Base-by-base conservation (phyloP, 1,140 invertebrate species). In the Lordiphosa collinella region DNA sequence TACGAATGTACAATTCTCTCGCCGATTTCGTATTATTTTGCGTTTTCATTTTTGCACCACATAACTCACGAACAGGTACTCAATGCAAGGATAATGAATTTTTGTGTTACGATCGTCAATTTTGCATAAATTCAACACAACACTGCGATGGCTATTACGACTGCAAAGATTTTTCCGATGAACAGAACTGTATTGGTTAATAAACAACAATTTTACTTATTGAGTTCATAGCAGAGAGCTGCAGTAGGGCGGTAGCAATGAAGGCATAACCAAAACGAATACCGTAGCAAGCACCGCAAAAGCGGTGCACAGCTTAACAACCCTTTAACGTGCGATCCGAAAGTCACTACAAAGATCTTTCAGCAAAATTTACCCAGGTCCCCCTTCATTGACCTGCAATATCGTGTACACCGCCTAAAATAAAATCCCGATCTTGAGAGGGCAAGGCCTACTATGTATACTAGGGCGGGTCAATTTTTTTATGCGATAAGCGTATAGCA, bases 91-190 rank as follows among this genome's bases (percentile, higher is more conserved):
- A 91, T 58, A 89, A 90, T 52, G 90, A 94, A 87, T 93, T 94
- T 89, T 91, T 90, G 63, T 93, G 92, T 90, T 90, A 91, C 89
- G 90, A 92, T 85, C 92, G 92, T 76, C 91, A 92, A 74, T 90
- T 91, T 80, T 94, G 93, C 90, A 93, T 95, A 82, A 91, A 91
- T 56, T 84, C 88, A 73, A 89, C 90, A 63, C 92, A 93, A 79
- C 93, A 94, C 87, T 97, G 96, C 91, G 95, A 97, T 92, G 94
- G 95, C 91, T 93, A 92, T 89, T 94, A 94, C 91, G 95, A 97
- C 91, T 98, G 96, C 91, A 92, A 92, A 89, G 96, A 97, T 91
- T 94, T 94, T 91, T 96, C 95, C 68, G 96, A 98, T 90, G 96
- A 98, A 91, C 93, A 95, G 89, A 93, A 94, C 90, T 97, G 96